Evolutionary conservation across 1,140 invertebrate genomes (phyloP).

Genomic region (Halictus rubicundus): DNA sequence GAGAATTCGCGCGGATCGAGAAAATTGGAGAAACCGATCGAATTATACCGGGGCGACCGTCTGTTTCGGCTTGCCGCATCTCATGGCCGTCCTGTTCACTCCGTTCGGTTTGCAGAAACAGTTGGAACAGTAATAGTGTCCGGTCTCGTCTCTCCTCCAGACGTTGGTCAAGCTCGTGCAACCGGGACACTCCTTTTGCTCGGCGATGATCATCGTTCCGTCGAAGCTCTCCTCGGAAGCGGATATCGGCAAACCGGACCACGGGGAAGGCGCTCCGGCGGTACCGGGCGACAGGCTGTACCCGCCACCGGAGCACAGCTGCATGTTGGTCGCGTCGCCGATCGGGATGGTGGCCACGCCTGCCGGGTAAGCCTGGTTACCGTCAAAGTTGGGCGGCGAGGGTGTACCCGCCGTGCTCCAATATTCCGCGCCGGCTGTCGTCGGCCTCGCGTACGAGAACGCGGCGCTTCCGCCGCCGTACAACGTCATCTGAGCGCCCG

Average conservation of each 20-base stretch:
- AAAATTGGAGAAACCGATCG: not conserved
- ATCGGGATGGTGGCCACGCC: slow-evolving; percentile 67
- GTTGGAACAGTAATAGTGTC: slow-evolving; percentile 94
- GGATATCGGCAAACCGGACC: slow-evolving; percentile 63
- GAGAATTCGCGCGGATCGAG: too few relatives aligned
- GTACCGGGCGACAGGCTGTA: slow-evolving; percentile 64
- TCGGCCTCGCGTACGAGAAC: slow-evolving; percentile 76
- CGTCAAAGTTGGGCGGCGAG: slow-evolving; percentile 70
- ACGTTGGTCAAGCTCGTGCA: slow-evolving; percentile 92
- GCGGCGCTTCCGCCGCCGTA: slow-evolving; percentile 77
- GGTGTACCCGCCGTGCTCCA: slow-evolving; percentile 68
- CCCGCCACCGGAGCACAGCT: slow-evolving; percentile 68
- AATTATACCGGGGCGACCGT: slow-evolving; percentile 70
- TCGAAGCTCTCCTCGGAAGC: slow-evolving; percentile 71
- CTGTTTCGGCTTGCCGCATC: slow-evolving; percentile 81
- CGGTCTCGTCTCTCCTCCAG: slow-evolving; percentile 93
- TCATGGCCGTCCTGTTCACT: slow-evolving; percentile 89
- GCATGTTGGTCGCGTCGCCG: slow-evolving; percentile 67
- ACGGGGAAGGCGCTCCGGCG: slow-evolving; percentile 67
- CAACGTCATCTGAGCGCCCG: slow-evolving; percentile 81
- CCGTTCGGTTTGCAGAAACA: slow-evolving; percentile 94
- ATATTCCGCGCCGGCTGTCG: slow-evolving; percentile 58
- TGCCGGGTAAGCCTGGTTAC: slow-evolving; percentile 64
- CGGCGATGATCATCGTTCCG: slow-evolving; percentile 70
- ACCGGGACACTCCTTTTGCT: slow-evolving; percentile 93